Conservation (phyloP, 2,888 invertebrate species). For the Isoperla grammatica region DNA sequence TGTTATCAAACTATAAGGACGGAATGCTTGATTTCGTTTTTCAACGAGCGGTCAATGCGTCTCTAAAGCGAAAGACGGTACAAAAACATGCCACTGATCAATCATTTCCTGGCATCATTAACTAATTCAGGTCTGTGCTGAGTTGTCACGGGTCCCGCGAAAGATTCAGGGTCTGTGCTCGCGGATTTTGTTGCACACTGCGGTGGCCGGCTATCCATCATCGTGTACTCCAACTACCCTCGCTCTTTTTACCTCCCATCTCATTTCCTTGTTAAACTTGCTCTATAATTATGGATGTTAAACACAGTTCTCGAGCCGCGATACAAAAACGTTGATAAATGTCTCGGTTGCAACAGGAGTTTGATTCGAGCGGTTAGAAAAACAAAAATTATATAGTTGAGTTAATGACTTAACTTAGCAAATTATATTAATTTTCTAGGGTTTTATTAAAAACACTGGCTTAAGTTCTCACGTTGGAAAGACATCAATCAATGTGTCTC, state of each 20-base stretch:
- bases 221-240: too few relatives aligned
- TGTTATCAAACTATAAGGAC: slow-evolving; percentile 15
- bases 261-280: slow-evolving; percentile 14
- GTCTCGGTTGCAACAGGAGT: too few relatives aligned
- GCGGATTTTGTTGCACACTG: not conserved
- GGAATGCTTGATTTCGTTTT: slow-evolving; percentile 14
- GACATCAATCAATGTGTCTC: too few relatives aligned
- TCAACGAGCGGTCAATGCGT: too few relatives aligned
- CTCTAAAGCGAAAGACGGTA: not conserved
- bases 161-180: not conserved
- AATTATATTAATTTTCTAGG: too few relatives aligned
- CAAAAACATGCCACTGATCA: slow-evolving; percentile 15
- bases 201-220: slow-evolving; percentile 8
- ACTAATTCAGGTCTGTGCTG: slow-evolving; percentile 10
- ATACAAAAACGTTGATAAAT: too few relatives aligned
- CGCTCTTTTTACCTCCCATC: not conserved
- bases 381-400: too few relatives aligned
- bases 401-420: too few relatives aligned
- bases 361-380: too few relatives aligned
- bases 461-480: too few relatives aligned
- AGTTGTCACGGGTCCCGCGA: slow-evolving; percentile 1
- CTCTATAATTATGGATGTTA: slow-evolving; percentile 23
- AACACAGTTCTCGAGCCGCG: slow-evolving; percentile 4
- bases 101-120: slow-evolving; percentile 17
- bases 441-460: too few relatives aligned